Conservation (phyloP, 2,797 vertebrate genomes). For the Anisognathus igniventris region DNA sequence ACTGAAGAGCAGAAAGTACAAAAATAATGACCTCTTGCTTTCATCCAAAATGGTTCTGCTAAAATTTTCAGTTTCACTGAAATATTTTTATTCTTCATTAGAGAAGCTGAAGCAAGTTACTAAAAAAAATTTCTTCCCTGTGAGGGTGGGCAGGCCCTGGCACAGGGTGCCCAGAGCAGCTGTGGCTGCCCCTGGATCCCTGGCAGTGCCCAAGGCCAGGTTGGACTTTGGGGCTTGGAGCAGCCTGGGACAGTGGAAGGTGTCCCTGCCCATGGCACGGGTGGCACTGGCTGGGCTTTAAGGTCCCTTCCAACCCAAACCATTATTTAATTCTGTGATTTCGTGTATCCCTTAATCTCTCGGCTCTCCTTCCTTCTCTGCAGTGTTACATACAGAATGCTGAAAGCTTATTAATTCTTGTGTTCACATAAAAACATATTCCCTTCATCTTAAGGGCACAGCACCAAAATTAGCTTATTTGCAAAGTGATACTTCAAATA, state of each 20-base stretch:
- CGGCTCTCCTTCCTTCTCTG: neutral
- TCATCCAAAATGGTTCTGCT: neutral
- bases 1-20: neutral
- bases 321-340: neutral
- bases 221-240: neutral
- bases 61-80: neutral
- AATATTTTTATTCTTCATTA: neutral
- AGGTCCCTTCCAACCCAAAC: neutral
- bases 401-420: neutral
- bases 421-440: neutral
- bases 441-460: neutral
- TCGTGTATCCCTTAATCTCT: neutral
- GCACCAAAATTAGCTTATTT: neutral
- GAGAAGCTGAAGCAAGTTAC: neutral
- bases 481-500: neutral
- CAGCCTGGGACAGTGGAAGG: neutral
- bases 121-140: neutral
- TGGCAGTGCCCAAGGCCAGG: neutral
- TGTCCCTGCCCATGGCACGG: neutral
- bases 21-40: neutral
- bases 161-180: neutral
- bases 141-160: rapidly evolving
- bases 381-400: neutral
- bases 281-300: neutral
- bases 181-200: neutral